phyloP scores from a whole-genome alignment of 2,113 vertebrate genomes.

The Plectropomus leopardus region DNA sequence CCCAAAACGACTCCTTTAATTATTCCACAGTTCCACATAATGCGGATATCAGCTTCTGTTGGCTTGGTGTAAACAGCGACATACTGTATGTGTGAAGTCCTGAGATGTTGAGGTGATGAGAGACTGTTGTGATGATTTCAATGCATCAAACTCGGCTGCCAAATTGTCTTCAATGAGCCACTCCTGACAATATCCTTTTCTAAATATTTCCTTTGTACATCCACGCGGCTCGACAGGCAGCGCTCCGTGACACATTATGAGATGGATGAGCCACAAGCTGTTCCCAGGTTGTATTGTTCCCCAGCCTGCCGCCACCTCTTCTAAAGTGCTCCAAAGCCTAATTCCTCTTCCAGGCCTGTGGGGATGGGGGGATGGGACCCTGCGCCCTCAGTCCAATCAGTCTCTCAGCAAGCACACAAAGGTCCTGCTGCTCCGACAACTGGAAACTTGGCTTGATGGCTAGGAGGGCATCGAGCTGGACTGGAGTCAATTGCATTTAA shows the following conservation, averaged over 20 bases:
- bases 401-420: conserved; percentile 79
- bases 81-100: background rate
- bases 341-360: conserved; percentile 71
- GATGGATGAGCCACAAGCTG: conserved; percentile 76
- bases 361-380: conserved; percentile 65
- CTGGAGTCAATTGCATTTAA: conserved; percentile 69
- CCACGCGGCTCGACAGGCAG: conserved; percentile 44
- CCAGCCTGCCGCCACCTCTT: conserved; percentile 70
- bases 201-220: conserved; percentile 65
- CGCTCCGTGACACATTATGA: conserved; percentile 63
- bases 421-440: conserved; percentile 78
- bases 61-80: background rate
- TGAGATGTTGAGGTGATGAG: conserved; percentile 10
- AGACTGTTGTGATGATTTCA: background rate
- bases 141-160: conserved; percentile 5
- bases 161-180: conserved; percentile 50
- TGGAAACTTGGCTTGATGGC: conserved; percentile 68
- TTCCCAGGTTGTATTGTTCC: conserved; percentile 77
- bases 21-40: background rate
- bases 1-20: background rate
- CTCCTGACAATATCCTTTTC: conserved; percentile 39
- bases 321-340: conserved; percentile 72
- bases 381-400: conserved; percentile 76
- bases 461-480: conserved; percentile 61
- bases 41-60: background rate